phyloP scores from a whole-genome alignment of 2,113 vertebrate genomes.

The Rhipidura dahli region DNA sequence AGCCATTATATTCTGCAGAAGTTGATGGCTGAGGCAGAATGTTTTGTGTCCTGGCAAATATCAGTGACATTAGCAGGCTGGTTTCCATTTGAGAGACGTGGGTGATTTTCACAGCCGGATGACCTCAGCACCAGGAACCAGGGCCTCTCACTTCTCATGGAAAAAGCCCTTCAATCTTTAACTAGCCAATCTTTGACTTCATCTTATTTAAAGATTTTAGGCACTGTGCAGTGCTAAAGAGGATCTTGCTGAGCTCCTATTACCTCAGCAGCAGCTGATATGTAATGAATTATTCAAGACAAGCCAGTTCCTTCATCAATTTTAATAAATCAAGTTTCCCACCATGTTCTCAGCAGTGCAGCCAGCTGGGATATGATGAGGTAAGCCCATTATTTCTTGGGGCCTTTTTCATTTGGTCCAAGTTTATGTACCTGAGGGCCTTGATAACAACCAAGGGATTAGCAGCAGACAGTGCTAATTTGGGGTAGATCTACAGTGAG shows the following conservation, averaged over 20 bases:
- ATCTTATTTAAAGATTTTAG: constrained; percentile 44
- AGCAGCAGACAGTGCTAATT: neutral
- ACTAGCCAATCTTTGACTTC: neutral
- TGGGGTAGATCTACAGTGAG: neutral
- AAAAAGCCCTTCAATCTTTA: constrained; percentile 17
- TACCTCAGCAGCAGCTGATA: constrained; percentile 56
- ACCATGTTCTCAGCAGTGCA: constrained; percentile 4
- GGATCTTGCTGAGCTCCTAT: constrained; percentile 53
- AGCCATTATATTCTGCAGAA: neutral
- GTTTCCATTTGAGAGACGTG: neutral
- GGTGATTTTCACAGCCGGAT: neutral
- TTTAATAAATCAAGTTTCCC: constrained; percentile 67
- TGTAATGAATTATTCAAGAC: constrained; percentile 67
- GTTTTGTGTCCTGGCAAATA: neutral
- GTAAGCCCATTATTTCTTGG: constrained; percentile 17
- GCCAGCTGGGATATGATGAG: constrained; percentile 10
- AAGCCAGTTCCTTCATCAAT: constrained; percentile 61
- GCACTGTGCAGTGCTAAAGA: neutral
- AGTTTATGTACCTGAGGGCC: neutral
- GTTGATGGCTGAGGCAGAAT: neutral
- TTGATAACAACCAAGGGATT: neutral
- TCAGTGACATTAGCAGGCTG: neutral
- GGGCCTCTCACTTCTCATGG: neutral
- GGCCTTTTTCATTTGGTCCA: neutral
- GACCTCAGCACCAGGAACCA: neutral